phyloP scores from a whole-genome alignment of 1,140 invertebrate species.

The Phymastichus coffea region DNA sequence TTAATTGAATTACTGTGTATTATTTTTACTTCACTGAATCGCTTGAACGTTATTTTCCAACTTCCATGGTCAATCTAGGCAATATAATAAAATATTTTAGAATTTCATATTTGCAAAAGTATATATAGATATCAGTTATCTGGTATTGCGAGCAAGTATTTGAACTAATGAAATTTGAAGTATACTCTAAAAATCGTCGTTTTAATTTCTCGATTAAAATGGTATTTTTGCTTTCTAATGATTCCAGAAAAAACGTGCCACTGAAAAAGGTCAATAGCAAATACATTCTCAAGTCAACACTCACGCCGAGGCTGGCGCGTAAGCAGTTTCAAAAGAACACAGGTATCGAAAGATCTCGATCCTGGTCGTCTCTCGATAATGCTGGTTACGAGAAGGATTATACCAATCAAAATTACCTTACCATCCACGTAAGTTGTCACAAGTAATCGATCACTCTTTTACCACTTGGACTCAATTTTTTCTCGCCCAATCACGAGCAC shows the following conservation, averaged over 20 bases:
- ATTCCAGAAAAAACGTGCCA: conserved; percentile 73
- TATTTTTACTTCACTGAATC: too few species aligned
- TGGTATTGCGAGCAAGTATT: too few species aligned
- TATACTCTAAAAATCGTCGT: too few species aligned
- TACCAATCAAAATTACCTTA: conserved; percentile 66
- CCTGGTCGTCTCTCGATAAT: conserved; percentile 68
- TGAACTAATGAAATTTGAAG: too few species aligned
- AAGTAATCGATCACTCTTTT: not conserved
- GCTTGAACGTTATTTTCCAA: too few species aligned
- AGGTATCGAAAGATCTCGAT: conserved; percentile 66
- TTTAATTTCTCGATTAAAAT: too few species aligned
- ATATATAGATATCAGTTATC: too few species aligned
- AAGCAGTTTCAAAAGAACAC: conserved; percentile 66
- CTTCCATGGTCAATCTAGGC: too few species aligned
- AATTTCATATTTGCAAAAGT: too few species aligned
- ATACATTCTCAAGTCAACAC: conserved; percentile 78
- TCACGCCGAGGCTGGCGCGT: conserved; percentile 72
- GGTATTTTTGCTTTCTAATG: not conserved
- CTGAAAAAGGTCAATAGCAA: conserved; percentile 81
- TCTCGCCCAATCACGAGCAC: too few species aligned
- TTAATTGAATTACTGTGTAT: too few species aligned
- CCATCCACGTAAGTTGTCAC: conserved; percentile 65
- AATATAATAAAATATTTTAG: too few species aligned
- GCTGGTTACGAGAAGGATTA: conserved; percentile 53
- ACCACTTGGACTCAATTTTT: not conserved